Percentiles rank a stretch among this genome's conserved stretches.
Conservation (phyloP, 2,797 vertebrate species). For the Cercopithecus diana region DNA sequence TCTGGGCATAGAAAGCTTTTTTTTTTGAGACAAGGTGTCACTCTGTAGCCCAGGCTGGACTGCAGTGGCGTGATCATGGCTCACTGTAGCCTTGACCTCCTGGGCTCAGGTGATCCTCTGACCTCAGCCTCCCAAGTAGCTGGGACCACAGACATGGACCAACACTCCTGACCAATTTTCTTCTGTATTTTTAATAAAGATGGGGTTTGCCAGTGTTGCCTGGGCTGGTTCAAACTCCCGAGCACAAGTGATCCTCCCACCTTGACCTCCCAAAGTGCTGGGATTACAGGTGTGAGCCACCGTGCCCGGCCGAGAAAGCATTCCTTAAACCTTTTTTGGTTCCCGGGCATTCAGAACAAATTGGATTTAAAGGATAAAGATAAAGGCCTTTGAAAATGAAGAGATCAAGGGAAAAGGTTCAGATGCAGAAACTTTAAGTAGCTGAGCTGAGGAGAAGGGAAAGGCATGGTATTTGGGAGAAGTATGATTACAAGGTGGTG, state of each 20-base stretch:
- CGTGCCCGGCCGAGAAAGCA: not conserved
- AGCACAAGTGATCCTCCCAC: not conserved
- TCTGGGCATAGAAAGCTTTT: not conserved
- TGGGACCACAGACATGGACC: not conserved
- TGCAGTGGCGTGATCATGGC: not conserved
- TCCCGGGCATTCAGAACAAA: not conserved
- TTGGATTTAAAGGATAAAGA: conserved; percentile 10
- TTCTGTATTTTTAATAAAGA: not conserved
- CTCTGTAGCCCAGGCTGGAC: not conserved
- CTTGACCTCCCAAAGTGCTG: not conserved
- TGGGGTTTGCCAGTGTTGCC: not conserved
- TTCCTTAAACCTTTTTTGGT: not conserved
- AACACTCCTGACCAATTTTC: not conserved
- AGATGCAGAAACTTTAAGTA: not conserved
- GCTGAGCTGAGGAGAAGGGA: not conserved
- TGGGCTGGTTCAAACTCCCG: not conserved
- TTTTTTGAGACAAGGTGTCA: not conserved
- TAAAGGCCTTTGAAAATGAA: conserved; percentile 5
- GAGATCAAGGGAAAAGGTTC: not conserved
- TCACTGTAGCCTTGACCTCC: not conserved
- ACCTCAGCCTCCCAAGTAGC: not conserved
- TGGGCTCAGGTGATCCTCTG: not conserved
- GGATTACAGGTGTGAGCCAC: not conserved
- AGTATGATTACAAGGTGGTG: not conserved
- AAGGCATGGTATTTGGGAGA: not conserved